Conservation (phyloP, 1,140 invertebrate species). For the Scylla paramamosain region DNA sequence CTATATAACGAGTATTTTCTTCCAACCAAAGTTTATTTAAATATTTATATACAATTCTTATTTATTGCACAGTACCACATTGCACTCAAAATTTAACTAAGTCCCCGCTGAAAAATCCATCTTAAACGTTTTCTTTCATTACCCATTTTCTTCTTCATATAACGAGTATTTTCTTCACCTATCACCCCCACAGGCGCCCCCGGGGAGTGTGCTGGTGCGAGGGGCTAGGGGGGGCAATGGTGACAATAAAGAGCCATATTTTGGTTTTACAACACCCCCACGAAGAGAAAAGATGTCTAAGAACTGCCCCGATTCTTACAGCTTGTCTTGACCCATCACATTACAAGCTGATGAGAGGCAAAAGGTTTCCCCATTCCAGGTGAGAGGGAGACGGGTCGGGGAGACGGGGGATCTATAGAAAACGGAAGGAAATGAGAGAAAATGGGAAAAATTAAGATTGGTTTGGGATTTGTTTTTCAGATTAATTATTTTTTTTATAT, state of each 20-base stretch:
- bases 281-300: slow-evolving; percentile 92
- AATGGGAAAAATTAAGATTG: not conserved
- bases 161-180: not conserved
- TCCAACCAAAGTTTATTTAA: too few relatives aligned
- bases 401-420: not conserved
- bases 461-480: not conserved
- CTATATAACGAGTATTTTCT: too few relatives aligned
- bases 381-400: slow-evolving; percentile 74
- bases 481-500: not conserved
- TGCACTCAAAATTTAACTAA: too few relatives aligned
- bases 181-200: slow-evolving; percentile 86
- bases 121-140: not conserved
- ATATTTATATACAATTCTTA: too few relatives aligned
- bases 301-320: slow-evolving; percentile 93
- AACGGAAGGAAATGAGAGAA: not conserved
- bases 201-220: slow-evolving; percentile 93
- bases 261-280: slow-evolving; percentile 95
- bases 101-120: too few relatives aligned
- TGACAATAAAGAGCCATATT: slow-evolving; percentile 86
- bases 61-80: too few relatives aligned
- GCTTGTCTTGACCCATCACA: slow-evolving; percentile 87
- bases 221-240: slow-evolving; percentile 85
- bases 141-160: not conserved
- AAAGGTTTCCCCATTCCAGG: slow-evolving; percentile 87
- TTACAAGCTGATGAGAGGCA: slow-evolving; percentile 91